These are phyloP conservation scores for Seira musarum DNA, from an alignment of 2,888 invertebrate genomes.

Conservation along the genomic window DNA sequence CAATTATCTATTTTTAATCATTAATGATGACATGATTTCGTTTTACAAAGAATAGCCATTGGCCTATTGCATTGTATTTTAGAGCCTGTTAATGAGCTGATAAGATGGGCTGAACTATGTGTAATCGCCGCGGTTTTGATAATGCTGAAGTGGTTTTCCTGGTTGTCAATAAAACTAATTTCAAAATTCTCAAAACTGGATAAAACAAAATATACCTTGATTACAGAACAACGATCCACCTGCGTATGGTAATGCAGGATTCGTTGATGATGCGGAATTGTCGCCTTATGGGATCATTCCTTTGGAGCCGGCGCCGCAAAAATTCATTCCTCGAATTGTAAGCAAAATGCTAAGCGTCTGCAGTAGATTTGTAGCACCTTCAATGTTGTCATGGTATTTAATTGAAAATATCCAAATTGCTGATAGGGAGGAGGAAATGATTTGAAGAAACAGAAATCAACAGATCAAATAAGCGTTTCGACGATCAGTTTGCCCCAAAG, in stretches of 20 bases:
- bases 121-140: not conserved
- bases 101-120: too few relatives aligned
- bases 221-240: not conserved
- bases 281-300: not conserved
- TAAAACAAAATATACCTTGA: not conserved
- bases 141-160: too few relatives aligned
- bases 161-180: not conserved
- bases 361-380: not conserved
- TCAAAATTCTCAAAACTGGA: not conserved
- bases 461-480: not conserved
- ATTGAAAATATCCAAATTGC: not conserved
- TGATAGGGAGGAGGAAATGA: not conserved
- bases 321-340: not conserved
- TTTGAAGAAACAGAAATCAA: not conserved
- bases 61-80: too few relatives aligned
- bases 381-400: not conserved
- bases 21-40: too few relatives aligned
- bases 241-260: not conserved
- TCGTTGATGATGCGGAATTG: not conserved
- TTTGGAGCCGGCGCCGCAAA: not conserved
- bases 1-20: too few relatives aligned
- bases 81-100: too few relatives aligned
- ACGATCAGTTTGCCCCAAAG: not conserved
- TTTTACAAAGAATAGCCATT: too few relatives aligned
- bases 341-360: not conserved